A percentile compares a stretch with the other conserved stretches of the same genome.
Conservation (phyloP, 2,113 vertebrate genomes). For the Psittacus erithacus region DNA sequence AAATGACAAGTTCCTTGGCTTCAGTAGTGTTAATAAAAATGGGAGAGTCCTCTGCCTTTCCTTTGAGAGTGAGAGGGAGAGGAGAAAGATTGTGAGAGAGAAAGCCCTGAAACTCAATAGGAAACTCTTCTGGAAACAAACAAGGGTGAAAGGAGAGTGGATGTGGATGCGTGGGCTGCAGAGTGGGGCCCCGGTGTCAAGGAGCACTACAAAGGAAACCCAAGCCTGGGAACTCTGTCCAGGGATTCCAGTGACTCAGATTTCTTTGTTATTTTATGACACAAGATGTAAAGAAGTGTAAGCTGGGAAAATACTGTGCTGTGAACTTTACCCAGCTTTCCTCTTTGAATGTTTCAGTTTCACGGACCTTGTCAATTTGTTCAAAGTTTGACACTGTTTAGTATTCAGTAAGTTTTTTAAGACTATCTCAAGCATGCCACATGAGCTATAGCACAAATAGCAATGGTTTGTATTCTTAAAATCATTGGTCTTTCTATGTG, state of each 20-base stretch:
- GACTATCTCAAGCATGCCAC: background rate
- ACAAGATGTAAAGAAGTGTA: constrained; percentile 71
- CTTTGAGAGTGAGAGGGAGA: background rate
- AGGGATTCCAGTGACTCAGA: constrained; percentile 58
- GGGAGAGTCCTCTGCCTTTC: background rate
- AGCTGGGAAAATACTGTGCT: constrained; percentile 67
- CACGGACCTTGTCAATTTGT: background rate
- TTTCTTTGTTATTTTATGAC: constrained; percentile 68
- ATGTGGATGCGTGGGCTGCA: constrained; percentile 33
- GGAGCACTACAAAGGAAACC: constrained; percentile 67
- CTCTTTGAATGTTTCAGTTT: background rate
- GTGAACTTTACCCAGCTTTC: constrained; percentile 65
- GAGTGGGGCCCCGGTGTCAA: constrained; percentile 27
- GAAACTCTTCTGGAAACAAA: background rate
- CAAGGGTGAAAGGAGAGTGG: constrained; percentile 30
- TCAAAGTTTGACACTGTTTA: background rate
- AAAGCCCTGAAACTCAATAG: constrained; percentile 30
- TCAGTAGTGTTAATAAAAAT: background rate
- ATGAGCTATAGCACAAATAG: background rate
- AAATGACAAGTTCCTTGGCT: background rate
- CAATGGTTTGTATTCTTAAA: background rate
- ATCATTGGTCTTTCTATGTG: background rate
- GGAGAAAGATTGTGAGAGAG: background rate
- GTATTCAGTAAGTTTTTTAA: background rate
- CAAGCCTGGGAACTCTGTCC: constrained; percentile 73